Percentiles rank a stretch among this genome's conserved stretches.
These are phyloP conservation scores for Chlorocebus sabaeus DNA, from an alignment of 2,113 vertebrate genomes.

Conservation along the genomic window DNA sequence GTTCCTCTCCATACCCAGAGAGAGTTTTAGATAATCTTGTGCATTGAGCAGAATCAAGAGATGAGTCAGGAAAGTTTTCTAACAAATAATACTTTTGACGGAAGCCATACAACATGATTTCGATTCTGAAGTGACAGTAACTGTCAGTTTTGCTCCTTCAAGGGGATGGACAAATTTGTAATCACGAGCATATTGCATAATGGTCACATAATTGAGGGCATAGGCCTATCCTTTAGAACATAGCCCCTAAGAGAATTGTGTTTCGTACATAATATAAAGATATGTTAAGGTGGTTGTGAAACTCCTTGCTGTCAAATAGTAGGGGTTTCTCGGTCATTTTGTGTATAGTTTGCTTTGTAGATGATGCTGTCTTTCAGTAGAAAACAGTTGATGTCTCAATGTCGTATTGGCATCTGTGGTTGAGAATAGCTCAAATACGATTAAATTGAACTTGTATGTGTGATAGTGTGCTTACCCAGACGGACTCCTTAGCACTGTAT, in stretches of 20 bases:
- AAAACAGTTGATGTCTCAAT: neutral
- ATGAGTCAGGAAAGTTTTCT: conserved; percentile 41
- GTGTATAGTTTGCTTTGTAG: neutral
- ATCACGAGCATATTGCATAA: conserved; percentile 18
- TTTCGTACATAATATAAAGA: conserved; percentile 30
- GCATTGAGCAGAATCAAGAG: conserved; percentile 45
- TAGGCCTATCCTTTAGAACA: conserved; percentile 54
- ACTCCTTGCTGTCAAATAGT: conserved; percentile 8
- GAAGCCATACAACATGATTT: conserved; percentile 8
- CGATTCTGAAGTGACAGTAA: neutral
- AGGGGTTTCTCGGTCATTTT: neutral
- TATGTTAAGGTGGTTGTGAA: conserved; percentile 33
- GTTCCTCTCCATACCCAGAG: conserved; percentile 19
- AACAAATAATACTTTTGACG: neutral
- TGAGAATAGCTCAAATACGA: conserved; percentile 8
- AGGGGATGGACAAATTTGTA: conserved; percentile 35
- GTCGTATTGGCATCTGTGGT: conserved; percentile 2
- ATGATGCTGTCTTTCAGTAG: neutral
- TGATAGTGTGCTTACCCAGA: neutral
- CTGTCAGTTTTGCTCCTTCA: conserved; percentile 35
- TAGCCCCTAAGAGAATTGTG: conserved; percentile 33
- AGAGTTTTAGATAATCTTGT: conserved; percentile 42
- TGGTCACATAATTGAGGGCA: conserved; percentile 53
- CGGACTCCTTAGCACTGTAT: neutral
- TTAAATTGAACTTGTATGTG: neutral